Conservation (phyloP, 2,797 vertebrate genomes). For the Eptatretus atami region DNA sequence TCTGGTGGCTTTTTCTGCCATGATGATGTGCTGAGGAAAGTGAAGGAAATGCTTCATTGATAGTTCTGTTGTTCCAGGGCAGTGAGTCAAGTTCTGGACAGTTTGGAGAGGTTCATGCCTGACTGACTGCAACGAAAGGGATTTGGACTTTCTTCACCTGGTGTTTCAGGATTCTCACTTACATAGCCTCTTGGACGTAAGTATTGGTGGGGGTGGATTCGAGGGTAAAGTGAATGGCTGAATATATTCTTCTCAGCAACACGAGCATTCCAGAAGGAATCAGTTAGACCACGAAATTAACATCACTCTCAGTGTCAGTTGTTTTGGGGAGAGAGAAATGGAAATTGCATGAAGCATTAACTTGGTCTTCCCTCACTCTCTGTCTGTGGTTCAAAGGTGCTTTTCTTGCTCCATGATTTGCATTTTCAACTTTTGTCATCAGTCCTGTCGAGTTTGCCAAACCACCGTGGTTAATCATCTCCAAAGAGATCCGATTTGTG, state of each 20-base stretch:
- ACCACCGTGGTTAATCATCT: no score
- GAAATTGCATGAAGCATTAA: not conserved
- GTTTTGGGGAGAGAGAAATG: no score
- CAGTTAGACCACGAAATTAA: not conserved
- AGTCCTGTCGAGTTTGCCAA: no score
- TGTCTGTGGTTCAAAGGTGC: constrained; percentile 10
- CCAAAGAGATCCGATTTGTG: no score
- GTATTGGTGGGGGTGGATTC: constrained; percentile 12
- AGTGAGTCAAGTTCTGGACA: constrained; percentile 92
- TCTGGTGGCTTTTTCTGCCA: not conserved
- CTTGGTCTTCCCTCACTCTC: constrained; percentile 4
- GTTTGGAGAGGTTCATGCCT: constrained; percentile 97
- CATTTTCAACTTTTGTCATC: no score
- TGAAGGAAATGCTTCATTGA: not conserved
- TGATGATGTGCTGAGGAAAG: not conserved
- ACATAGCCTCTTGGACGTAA: constrained; percentile 85
- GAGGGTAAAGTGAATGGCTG: not conserved
- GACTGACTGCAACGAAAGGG: constrained; percentile 97
- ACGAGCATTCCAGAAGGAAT: not conserved
- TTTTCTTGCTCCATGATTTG: constrained; percentile 13
- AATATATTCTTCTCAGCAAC: not conserved
- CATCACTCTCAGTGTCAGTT: no score
- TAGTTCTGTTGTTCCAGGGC: constrained; percentile 22
- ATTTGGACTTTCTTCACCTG: constrained; percentile 95
- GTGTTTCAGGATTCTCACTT: constrained; percentile 98